A percentile compares a stretch with the other conserved stretches of the same genome.
These are phyloP conservation scores for Anabas testudineus DNA, from an alignment of 2,797 vertebrate genomes.

Conservation along the genomic window DNA sequence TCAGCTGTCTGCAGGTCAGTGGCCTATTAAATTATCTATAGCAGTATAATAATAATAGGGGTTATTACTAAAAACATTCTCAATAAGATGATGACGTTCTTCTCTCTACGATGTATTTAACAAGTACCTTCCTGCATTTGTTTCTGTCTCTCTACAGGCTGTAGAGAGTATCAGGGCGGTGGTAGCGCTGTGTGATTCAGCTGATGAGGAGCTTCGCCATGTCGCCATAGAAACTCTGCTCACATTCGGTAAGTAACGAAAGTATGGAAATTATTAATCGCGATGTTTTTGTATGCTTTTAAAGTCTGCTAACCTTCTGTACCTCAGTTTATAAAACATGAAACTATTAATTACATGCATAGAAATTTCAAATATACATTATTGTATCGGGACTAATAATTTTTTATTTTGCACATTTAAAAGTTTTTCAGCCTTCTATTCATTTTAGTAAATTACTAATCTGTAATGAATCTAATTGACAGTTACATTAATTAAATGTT, in stretches of 20 bases:
- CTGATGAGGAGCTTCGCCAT: conserved; percentile 92
- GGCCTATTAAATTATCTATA: neutral
- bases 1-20: conserved; percentile 93
- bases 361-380: no score
- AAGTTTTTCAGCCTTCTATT: no score
- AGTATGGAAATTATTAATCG: conserved; percentile 6
- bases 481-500: no score
- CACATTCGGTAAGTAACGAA: conserved; percentile 89
- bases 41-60: no score
- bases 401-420: no score
- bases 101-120: neutral
- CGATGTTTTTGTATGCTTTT: neutral
- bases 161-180: conserved; percentile 93
- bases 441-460: no score
- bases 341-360: neutral
- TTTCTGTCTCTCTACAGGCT: conserved; percentile 80
- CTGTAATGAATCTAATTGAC: no score
- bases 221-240: conserved; percentile 94
- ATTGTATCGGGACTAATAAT: no score
- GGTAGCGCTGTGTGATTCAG: conserved; percentile 91
- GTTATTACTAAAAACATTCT: neutral
- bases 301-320: no score
- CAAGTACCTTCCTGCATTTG: neutral
- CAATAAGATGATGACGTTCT: neutral
- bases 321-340: neutral